phyloP scores from a whole-genome alignment of 2,797 vertebrate genomes.

The Hypotaenidia okinawae region DNA sequence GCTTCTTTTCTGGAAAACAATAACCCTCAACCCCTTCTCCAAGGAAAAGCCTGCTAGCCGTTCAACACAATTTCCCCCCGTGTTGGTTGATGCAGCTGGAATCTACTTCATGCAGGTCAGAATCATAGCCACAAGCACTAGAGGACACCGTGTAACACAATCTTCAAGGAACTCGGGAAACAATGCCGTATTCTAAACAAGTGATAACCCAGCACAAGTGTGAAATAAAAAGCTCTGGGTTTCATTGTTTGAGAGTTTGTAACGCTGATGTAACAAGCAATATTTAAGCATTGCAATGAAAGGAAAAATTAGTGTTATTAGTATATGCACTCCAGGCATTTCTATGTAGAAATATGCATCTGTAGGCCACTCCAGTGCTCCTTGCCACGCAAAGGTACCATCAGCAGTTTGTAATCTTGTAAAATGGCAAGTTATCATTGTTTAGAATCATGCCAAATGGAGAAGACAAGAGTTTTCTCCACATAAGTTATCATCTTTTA shows the following conservation, averaged over 20 bases:
- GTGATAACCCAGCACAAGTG: background rate
- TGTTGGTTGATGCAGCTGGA: background rate
- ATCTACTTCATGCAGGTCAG: background rate
- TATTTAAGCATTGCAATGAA: constrained; percentile 45
- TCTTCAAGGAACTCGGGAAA: background rate
- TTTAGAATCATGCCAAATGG: constrained; percentile 21
- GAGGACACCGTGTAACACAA: background rate
- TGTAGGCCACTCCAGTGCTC: background rate
- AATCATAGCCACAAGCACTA: background rate
- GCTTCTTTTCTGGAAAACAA: background rate
- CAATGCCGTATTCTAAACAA: constrained; percentile 15
- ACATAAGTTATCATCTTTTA: constrained; percentile 6
- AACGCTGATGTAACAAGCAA: constrained; percentile 23
- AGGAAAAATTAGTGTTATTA: constrained; percentile 58
- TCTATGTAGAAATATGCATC: background rate
- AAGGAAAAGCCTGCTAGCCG: background rate
- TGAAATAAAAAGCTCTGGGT: constrained; percentile 5
- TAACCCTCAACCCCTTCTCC: background rate
- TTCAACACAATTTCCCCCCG: background rate
- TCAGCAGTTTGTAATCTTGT: background rate
- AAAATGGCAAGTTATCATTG: constrained; percentile 9
- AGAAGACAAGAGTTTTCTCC: background rate
- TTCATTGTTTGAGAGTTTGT: background rate
- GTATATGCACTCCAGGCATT: background rate
- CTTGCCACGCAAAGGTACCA: background rate